Percentiles rank a stretch among this genome's conserved stretches.
These are phyloP conservation scores for Anthonomus grandis DNA, from an alignment of 1,140 invertebrate genomes.

Conservation along the genomic window DNA sequence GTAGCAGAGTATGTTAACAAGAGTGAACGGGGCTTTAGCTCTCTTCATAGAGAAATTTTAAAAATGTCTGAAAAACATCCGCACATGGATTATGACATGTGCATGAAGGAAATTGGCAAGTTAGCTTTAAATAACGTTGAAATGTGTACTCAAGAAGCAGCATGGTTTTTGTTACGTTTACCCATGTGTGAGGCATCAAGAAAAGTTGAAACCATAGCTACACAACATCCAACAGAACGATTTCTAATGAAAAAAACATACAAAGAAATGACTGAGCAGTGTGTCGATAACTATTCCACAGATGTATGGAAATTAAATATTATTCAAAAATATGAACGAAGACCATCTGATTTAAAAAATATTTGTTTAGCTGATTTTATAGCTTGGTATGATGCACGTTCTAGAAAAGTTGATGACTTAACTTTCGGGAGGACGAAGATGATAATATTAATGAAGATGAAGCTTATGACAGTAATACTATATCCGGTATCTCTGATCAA, in stretches of 20 bases:
- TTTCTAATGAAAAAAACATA: neutral
- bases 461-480: neutral
- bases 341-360: neutral
- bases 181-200: neutral
- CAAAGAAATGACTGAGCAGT: neutral
- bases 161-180: neutral
- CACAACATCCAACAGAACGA: neutral
- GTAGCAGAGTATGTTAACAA: neutral
- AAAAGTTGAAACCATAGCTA: neutral
- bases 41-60: neutral
- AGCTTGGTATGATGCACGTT: conserved; percentile 6
- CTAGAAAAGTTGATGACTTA: neutral
- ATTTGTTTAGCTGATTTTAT: neutral
- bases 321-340: no score
- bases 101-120: no score
- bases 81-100: neutral
- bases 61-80: neutral
- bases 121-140: no score
- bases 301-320: no score
- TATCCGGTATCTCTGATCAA: neutral
- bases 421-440: neutral
- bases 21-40: neutral
- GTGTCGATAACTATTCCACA: neutral
- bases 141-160: no score
- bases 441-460: neutral